Conservation (phyloP, 2,888 invertebrate genomes). For the Melolontha melolontha region DNA sequence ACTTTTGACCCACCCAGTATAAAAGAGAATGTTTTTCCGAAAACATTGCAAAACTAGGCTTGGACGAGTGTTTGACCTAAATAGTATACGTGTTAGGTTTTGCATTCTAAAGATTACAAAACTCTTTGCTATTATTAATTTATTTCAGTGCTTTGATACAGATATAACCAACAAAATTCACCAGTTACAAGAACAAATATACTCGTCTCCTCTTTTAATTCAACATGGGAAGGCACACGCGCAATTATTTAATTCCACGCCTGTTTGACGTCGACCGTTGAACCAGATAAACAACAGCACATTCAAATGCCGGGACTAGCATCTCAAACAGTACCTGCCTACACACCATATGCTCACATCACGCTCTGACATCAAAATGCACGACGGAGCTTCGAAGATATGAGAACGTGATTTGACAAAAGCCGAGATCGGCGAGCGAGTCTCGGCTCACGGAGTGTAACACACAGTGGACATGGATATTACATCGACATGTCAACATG, state of each 20-base stretch:
- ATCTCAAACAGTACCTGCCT: slow-evolving; percentile 16
- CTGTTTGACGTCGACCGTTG: slow-evolving; percentile 5
- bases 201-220: no score
- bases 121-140: no score
- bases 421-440: slow-evolving; percentile 3
- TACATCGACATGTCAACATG: slow-evolving; percentile 34
- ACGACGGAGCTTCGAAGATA: neutral
- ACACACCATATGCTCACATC: neutral
- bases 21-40: no score
- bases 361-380: slow-evolving; percentile 1
- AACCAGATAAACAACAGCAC: slow-evolving; percentile 13
- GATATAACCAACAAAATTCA: no score
- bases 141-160: no score
- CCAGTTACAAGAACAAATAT: no score
- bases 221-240: no score
- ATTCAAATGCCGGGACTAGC: slow-evolving; percentile 1
- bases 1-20: no score
- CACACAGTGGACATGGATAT: slow-evolving; percentile 22
- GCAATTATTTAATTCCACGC: slow-evolving; percentile 16
- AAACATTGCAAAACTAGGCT: no score
- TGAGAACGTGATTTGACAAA: slow-evolving; percentile 25
- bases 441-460: neutral
- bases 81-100: no score
- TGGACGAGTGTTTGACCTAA: no score
- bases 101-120: no score